Percentiles rank a stretch among this genome's conserved stretches.
These are phyloP conservation scores for Luidia sarsii DNA, from an alignment of 53 echinoderm and acorn worm genomes.

Conservation along the genomic window DNA sequence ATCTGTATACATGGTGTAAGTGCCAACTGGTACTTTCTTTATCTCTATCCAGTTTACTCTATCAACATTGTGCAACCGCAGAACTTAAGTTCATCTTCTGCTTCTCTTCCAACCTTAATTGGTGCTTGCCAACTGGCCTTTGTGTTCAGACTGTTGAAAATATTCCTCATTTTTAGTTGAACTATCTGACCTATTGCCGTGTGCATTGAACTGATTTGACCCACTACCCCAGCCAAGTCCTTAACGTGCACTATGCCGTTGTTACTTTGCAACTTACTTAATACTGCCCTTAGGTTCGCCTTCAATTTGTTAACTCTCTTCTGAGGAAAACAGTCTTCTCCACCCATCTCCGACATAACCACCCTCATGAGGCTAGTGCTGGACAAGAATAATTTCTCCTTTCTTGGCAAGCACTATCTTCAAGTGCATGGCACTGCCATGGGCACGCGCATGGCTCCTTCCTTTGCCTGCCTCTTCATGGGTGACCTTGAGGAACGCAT, in stretches of 20 bases:
- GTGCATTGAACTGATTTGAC: slow-evolving; percentile 29
- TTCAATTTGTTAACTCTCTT: neutral
- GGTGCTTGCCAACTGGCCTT: slow-evolving; percentile 32
- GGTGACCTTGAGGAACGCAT: no score
- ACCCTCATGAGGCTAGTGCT: no score
- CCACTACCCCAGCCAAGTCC: slow-evolving; percentile 9
- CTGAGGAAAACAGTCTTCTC: no score
- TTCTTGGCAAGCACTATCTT: no score
- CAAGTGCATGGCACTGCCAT: no score
- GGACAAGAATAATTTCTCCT: no score
- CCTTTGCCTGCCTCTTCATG: no score
- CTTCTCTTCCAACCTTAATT: neutral
- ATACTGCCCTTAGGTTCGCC: neutral
- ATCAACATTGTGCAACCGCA: slow-evolving; percentile 8
- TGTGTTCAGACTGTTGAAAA: slow-evolving; percentile 7
- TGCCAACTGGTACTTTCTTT: neutral
- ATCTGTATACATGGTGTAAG: neutral
- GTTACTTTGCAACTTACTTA: neutral
- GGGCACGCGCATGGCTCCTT: no score
- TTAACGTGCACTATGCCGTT: neutral
- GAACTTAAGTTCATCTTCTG: neutral
- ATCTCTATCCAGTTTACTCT: slow-evolving; percentile 3
- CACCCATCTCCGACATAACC: no score
- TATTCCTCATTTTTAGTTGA: slow-evolving; percentile 12
- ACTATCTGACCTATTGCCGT: slow-evolving; percentile 3